Base-by-base conservation (phyloP, 2,888 invertebrate genomes). In the Helobdella robusta region DNA sequence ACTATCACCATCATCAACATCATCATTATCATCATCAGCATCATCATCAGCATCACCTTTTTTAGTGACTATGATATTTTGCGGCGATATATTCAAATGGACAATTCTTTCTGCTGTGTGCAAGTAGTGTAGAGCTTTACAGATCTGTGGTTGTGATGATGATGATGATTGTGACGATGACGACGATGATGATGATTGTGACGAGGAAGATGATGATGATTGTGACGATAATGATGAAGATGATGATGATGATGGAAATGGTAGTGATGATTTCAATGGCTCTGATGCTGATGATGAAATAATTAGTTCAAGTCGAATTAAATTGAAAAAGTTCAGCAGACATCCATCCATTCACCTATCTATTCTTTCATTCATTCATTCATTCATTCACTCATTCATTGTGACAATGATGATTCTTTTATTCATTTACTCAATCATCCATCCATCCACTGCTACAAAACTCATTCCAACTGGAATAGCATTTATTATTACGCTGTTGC, bases 91-190 rank as follows among this genome's bases (percentile, higher is more conserved):
- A 82, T 97, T 97, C 74, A 92, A 86, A 80, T 97, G 97, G 70
- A 95, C 84, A 74, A 89, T 85, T 80, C 87, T 87, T 72, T 87
- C 86, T 46, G 87, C 86, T 82, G 89, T 88, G 82, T 97, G 95
- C 70, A 97, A 84, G 81, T 88, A 93, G 70, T 90, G 86, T 70
- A 97, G 83, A 6, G 92, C 95, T 78, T 97, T 95, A 66, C 91
- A 89, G 73, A 95, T 86, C 93, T 94, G 83, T n/a, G 81, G 64
- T 3, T 59, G 23, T 20, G n/a, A 35, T 34, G 34, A 35, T 59
- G 59, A 35, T 36, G 35, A 23, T 20, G 11, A 20, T 11, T 23
- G 54, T 11, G 20, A 20, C 54, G 54, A 15, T 15, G n/a, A 11
- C 54, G 20, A 52, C n/a, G 54, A 20, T 52, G 20, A 11, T 23